Conservation (phyloP, 2,797 vertebrate species). For the Ptychadena robeensis region DNA sequence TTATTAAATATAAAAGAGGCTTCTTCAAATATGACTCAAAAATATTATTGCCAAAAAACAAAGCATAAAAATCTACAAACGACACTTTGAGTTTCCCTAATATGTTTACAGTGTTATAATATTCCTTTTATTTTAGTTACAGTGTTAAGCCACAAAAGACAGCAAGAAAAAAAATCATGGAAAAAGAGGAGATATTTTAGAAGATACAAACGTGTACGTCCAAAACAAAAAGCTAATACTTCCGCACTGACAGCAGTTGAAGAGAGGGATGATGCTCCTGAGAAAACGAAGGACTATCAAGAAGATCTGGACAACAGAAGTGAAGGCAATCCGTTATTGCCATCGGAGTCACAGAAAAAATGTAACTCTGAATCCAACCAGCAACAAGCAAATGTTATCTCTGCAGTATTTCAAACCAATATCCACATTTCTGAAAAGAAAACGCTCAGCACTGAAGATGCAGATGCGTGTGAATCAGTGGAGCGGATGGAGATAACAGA, state of each 20-base stretch:
- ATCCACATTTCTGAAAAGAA: neutral
- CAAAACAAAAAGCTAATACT: neutral
- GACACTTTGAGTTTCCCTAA: too few species aligned
- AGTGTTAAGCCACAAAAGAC: neutral
- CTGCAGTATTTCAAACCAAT: neutral
- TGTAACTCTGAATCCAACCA: neutral
- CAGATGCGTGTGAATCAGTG: neutral
- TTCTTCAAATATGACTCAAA: too few species aligned
- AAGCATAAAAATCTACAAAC: too few species aligned
- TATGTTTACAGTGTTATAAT: neutral
- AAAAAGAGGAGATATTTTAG: constrained; percentile 20
- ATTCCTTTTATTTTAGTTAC: constrained; percentile 24
- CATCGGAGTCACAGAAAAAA: neutral
- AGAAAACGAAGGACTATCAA: neutral
- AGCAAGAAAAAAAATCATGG: neutral
- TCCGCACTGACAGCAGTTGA: neutral
- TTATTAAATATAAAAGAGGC: too few species aligned
- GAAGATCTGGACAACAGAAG: neutral
- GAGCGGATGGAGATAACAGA: neutral
- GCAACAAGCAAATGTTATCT: neutral
- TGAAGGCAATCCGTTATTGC: neutral
- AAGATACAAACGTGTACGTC: neutral
- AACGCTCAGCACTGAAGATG: neutral
- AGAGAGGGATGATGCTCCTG: neutral
- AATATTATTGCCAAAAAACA: too few species aligned